Evolutionary conservation across 2,113 vertebrate species (phyloP), one percentile per base, ranked within the genome.

Genomic region (Syrmaticus mikado): DNA sequence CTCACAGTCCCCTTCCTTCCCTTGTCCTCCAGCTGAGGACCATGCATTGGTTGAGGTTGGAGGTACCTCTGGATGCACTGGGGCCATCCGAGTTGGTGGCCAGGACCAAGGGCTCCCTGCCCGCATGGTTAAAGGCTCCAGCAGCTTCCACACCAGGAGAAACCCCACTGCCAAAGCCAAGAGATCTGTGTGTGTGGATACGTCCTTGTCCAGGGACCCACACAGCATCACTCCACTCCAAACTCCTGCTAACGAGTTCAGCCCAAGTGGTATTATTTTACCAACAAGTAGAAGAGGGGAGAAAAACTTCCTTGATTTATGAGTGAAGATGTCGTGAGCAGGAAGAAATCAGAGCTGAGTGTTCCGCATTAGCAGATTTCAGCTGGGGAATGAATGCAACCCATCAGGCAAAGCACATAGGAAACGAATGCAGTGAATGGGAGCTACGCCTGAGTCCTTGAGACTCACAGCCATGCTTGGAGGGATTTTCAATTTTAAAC

Each of bases 251-350:
- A 84, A 92, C 41, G 89, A 94, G 89, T 55, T 92, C 70, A 2
- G 95, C 81, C 74, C 89, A 34, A 9, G 7, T 73, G 21, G 50
- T 17, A 34, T 9, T 4, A 0, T 38, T 36, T 30, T 36, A 36
- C 15, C 60, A 55, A 41, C 45, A 22, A 83, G 80, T 64, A 46
- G 60, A 40, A 36, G 34, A 0, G 0, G 74, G 8, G 70, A 84
- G 64, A 85, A 93, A 92, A 82, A n/a, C 67, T 82, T 60, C 66
- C 66, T 50, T 92, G 91, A 96, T 89, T 87, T 89, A 93, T 70
- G 91, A 85, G 67, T 71, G 55, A 57, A 89, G 92, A 71, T 8
- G 2, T 5, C 5, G 13, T 68, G 71, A 87, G 81, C 92, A 76
- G 91, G 74, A 76, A 52, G 91, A 73, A 91, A 89, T 68, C 45